Percentiles rank a stretch among this genome's conserved stretches.
phyloP scores from a whole-genome alignment of 2,113 vertebrate species.

The Ailuropoda melanoleuca region DNA sequence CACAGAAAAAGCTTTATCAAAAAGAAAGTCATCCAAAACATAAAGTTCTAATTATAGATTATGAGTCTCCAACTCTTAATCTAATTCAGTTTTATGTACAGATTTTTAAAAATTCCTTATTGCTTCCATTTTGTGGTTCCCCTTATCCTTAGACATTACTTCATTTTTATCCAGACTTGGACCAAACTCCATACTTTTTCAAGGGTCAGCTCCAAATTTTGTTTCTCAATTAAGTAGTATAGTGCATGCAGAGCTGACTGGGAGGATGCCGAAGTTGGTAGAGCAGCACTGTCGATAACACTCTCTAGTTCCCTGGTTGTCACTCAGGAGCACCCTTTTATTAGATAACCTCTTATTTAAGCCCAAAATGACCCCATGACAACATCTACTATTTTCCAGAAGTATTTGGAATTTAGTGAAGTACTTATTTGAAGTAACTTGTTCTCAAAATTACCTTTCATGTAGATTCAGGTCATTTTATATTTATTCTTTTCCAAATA shows the following conservation, averaged over 20 bases:
- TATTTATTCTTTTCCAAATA: slow-evolving; percentile 46
- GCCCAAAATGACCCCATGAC: background rate
- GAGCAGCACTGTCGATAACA: background rate
- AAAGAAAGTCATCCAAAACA: background rate
- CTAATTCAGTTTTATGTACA: background rate
- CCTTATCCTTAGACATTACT: background rate
- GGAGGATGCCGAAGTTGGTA: background rate
- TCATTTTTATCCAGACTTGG: background rate
- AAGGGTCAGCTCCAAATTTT: background rate
- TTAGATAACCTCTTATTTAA: background rate
- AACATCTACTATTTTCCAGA: slow-evolving; percentile 36
- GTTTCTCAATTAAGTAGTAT: background rate
- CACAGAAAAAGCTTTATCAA: background rate
- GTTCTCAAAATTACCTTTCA: slow-evolving; percentile 40
- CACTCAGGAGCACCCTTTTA: background rate
- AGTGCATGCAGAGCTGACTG: background rate
- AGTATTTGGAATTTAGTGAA: slow-evolving; percentile 47
- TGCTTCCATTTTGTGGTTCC: background rate
- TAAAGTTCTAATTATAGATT: background rate
- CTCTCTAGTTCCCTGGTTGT: background rate
- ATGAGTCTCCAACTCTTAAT: background rate
- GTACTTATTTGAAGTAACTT: slow-evolving; percentile 41
- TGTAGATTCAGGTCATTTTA: slow-evolving; percentile 28
- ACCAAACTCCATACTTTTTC: background rate
- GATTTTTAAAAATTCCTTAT: background rate